Percentiles rank a stretch among this genome's conserved stretches.
Conservation (phyloP, 2,888 invertebrate genomes). For the Dasypogon diadema region DNA sequence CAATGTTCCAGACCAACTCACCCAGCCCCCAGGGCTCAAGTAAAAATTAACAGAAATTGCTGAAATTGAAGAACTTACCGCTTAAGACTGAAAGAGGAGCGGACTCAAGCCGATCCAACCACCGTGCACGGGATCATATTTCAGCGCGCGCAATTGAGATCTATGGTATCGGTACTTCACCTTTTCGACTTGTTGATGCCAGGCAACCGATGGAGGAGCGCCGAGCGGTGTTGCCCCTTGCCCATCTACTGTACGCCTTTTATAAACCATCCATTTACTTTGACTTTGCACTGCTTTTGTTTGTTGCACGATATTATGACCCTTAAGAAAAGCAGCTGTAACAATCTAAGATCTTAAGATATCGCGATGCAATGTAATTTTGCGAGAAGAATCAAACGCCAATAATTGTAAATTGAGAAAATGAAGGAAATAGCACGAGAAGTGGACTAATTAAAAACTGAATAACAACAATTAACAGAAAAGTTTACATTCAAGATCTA, state of each 20-base stretch:
- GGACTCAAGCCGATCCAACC: conserved; percentile 2
- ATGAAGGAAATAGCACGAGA: too few relatives aligned
- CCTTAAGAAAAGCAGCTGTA: not conserved
- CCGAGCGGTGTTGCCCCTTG: too few relatives aligned
- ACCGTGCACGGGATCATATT: conserved; percentile 19
- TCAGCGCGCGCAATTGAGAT: conserved; percentile 22
- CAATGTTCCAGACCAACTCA: not conserved
- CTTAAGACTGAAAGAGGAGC: conserved; percentile 10
- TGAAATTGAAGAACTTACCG: conserved; percentile 19
- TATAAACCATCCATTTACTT: not conserved
- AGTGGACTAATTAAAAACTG: too few relatives aligned
- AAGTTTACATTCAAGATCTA: too few relatives aligned
- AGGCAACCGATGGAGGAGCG: not conserved
- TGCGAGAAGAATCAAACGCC: too few relatives aligned
- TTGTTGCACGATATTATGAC: not conserved
- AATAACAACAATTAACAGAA: too few relatives aligned
- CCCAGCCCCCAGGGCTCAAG: not conserved
- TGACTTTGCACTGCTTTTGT: not conserved
- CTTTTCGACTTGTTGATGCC: not conserved
- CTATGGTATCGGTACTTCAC: conserved; percentile 12
- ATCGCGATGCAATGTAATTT: too few relatives aligned
- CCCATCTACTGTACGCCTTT: too few relatives aligned
- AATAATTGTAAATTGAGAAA: too few relatives aligned
- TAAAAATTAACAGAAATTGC: conserved; percentile 22
- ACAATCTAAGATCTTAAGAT: too few relatives aligned